phyloP scores from a whole-genome alignment of 2,888 invertebrate species.

The Plemyria rubiginata region DNA sequence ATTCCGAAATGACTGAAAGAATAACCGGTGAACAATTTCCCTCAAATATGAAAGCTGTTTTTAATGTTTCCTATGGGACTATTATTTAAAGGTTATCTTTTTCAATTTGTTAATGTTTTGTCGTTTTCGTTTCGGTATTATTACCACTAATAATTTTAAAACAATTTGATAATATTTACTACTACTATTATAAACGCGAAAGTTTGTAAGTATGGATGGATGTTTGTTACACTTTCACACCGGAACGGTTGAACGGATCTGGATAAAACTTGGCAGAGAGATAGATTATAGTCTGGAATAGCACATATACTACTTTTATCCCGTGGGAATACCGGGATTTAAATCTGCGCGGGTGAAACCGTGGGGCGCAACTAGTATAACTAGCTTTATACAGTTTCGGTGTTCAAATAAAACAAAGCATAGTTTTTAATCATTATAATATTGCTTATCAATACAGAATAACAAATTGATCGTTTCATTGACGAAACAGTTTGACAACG shows the following conservation, averaged over 20 bases:
- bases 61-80: slow-evolving; percentile 8
- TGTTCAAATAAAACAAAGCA: slow-evolving; percentile 48
- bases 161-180: too few relatives aligned
- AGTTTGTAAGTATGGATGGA: too few relatives aligned
- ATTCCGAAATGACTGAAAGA: not conserved
- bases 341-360: too few relatives aligned
- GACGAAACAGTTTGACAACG: slow-evolving; percentile 72
- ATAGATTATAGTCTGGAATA: too few relatives aligned
- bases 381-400: too few relatives aligned
- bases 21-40: not conserved
- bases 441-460: slow-evolving; percentile 84
- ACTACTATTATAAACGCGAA: too few relatives aligned
- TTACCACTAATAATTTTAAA: not conserved
- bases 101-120: not conserved
- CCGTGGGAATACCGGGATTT: too few relatives aligned
- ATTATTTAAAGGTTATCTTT: not conserved
- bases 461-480: slow-evolving; percentile 78
- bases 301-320: too few relatives aligned
- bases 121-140: not conserved
- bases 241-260: too few relatives aligned
- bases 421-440: slow-evolving; percentile 78
- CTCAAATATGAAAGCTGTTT: not conserved
- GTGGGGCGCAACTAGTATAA: too few relatives aligned
- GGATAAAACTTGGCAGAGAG: too few relatives aligned
- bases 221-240: too few relatives aligned